Conservation (phyloP, 2,113 vertebrate species). For the Jaculus jaculus region DNA sequence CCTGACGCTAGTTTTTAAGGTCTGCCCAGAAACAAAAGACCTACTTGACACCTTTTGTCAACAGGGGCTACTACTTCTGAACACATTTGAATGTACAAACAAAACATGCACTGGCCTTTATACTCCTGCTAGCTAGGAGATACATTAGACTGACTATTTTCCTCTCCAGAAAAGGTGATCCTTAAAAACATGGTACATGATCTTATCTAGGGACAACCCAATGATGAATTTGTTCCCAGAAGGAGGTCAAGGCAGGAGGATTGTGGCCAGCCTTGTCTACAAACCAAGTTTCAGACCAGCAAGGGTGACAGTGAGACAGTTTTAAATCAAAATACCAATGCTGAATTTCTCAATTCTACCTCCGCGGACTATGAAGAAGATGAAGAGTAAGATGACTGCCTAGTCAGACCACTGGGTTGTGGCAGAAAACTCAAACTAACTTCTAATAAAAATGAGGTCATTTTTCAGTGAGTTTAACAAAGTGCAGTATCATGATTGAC, state of each 20-base stretch:
- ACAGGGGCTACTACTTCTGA: not conserved
- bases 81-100: not conserved
- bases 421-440: not conserved
- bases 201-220: not conserved
- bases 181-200: not conserved
- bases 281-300: too few relatives aligned
- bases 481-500: not conserved
- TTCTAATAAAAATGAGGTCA: not conserved
- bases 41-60: not conserved
- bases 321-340: too few relatives aligned
- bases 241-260: too few relatives aligned
- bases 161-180: not conserved
- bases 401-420: not conserved
- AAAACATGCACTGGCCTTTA: not conserved
- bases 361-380: not conserved
- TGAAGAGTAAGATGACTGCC: not conserved
- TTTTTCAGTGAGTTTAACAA: not conserved
- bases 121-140: not conserved
- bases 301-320: too few relatives aligned
- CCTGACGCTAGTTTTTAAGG: not conserved
- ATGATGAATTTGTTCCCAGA: too few relatives aligned
- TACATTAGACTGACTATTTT: constrained; percentile 10
- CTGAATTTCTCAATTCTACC: not conserved
- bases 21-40: not conserved
- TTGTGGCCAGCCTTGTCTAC: too few relatives aligned